Evolutionary conservation across 1,140 invertebrate genomes (phyloP).

Genomic region (Babylonia areolata): DNA sequence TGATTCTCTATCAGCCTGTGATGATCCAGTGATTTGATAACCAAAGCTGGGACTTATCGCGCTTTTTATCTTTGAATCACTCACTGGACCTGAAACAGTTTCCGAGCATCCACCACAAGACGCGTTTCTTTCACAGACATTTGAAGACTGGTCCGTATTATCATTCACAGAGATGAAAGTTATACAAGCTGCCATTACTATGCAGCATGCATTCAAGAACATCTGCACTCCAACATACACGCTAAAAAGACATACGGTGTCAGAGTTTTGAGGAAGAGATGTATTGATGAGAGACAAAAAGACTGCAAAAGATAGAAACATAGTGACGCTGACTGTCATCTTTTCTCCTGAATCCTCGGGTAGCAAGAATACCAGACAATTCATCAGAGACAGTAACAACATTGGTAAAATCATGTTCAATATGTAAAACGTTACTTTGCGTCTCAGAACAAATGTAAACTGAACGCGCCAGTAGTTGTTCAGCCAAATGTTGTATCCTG

Average conservation of each 20-base stretch:
- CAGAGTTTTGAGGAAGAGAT: slow-evolving; percentile 47
- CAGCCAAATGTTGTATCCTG: neutral
- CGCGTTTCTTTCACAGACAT: neutral
- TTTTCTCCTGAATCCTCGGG: slow-evolving; percentile 49
- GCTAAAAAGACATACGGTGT: slow-evolving; percentile 71
- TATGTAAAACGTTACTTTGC: slow-evolving; percentile 32
- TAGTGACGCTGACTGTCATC: slow-evolving; percentile 46
- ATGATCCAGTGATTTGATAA: too few relatives aligned
- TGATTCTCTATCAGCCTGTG: neutral
- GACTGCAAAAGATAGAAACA: slow-evolving; percentile 53
- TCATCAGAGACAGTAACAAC: slow-evolving; percentile 46
- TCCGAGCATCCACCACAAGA: neutral
- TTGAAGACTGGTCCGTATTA: neutral
- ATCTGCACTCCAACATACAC: slow-evolving; percentile 51
- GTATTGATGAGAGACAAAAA: slow-evolving; percentile 46
- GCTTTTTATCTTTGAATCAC: too few relatives aligned
- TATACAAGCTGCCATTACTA: slow-evolving; percentile 36
- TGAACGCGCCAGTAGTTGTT: neutral
- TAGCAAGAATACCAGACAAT: slow-evolving; percentile 47
- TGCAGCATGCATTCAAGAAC: slow-evolving; percentile 37
- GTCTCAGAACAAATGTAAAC: neutral
- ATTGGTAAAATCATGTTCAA: slow-evolving; percentile 49
- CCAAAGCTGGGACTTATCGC: too few relatives aligned
- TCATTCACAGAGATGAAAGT: slow-evolving; percentile 20
- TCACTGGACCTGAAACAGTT: neutral